phyloP scores from a whole-genome alignment of 2,797 vertebrate species.

The Chelmon rostratus region DNA sequence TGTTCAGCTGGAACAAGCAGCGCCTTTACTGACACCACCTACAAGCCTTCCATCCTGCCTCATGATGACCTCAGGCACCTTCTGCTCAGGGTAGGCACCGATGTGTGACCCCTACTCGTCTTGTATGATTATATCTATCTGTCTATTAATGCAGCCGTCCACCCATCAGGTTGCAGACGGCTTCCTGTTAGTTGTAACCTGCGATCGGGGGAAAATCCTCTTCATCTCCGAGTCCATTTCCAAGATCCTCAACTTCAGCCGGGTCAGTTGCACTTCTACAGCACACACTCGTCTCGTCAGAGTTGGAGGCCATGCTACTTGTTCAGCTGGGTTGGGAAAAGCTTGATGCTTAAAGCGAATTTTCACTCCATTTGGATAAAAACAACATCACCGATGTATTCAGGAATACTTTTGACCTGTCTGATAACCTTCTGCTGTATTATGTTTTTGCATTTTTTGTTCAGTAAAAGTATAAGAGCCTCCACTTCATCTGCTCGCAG shows the following conservation, averaged over 20 bases:
- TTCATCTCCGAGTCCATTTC: conserved; percentile 97
- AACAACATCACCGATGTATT: no score
- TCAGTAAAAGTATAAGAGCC: not conserved
- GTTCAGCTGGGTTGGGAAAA: not conserved
- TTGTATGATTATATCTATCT: not conserved
- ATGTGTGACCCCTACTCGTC: not conserved
- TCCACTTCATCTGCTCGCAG: not conserved
- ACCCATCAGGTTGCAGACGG: conserved; percentile 96
- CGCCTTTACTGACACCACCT: conserved; percentile 90
- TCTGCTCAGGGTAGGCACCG: conserved; percentile 90
- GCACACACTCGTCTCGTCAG: not conserved
- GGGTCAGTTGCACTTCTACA: conserved; percentile 83
- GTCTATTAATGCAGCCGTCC: conserved; percentile 5
- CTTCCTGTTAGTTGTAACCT: conserved; percentile 97
- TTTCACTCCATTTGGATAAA: no score
- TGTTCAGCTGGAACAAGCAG: conserved; percentile 86
- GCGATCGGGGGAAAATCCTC: conserved; percentile 96
- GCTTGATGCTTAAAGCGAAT: no score
- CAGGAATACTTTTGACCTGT: not conserved
- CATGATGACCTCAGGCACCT: conserved; percentile 94
- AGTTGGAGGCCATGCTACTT: no score
- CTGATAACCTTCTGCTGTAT: not conserved
- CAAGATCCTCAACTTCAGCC: conserved; percentile 96
- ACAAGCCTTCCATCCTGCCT: conserved; percentile 94
- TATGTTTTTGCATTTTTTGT: not conserved